Percentiles rank a stretch among this genome's conserved stretches.
Conservation (phyloP, 2,113 vertebrate species). For the Silurus glanis region DNA sequence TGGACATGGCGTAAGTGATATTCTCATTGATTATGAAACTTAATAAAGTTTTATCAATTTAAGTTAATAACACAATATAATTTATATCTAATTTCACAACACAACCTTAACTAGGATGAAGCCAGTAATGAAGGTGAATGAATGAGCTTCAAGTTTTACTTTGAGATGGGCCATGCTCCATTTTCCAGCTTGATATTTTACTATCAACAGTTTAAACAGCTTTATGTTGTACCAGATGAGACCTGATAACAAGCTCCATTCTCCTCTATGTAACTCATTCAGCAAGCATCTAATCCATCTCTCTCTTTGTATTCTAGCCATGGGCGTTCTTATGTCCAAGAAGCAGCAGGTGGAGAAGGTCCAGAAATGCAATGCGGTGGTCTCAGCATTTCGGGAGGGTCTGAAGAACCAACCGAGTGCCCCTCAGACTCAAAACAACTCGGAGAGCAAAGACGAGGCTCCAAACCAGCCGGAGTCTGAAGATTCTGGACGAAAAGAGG, state of each 20-base stretch:
- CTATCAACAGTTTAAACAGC: not conserved
- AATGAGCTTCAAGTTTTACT: not conserved
- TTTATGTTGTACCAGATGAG: not conserved
- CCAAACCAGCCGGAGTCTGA: constrained; percentile 57
- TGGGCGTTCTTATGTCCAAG: constrained; percentile 98
- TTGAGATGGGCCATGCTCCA: not conserved
- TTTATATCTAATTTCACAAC: not conserved
- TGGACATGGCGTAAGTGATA: too few species aligned
- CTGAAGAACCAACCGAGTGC: constrained; percentile 78
- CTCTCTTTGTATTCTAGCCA: constrained; percentile 66
- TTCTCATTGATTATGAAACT: too few species aligned
- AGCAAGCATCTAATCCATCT: not conserved
- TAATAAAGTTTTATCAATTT: too few species aligned
- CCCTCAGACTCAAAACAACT: constrained; percentile 54
- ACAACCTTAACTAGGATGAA: not conserved
- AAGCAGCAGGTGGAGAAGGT: constrained; percentile 97
- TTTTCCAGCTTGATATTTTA: not conserved
- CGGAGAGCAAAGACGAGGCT: constrained; percentile 65
- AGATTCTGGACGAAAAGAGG: constrained; percentile 63
- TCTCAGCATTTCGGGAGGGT: constrained; percentile 91
- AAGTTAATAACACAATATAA: too few species aligned
- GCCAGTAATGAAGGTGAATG: not conserved
- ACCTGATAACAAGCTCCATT: not conserved
- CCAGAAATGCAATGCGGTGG: constrained; percentile 90
- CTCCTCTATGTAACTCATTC: not conserved